These are phyloP conservation scores for Drusus annulatus DNA, from an alignment of 1,140 invertebrate species.

Conservation along the genomic window DNA sequence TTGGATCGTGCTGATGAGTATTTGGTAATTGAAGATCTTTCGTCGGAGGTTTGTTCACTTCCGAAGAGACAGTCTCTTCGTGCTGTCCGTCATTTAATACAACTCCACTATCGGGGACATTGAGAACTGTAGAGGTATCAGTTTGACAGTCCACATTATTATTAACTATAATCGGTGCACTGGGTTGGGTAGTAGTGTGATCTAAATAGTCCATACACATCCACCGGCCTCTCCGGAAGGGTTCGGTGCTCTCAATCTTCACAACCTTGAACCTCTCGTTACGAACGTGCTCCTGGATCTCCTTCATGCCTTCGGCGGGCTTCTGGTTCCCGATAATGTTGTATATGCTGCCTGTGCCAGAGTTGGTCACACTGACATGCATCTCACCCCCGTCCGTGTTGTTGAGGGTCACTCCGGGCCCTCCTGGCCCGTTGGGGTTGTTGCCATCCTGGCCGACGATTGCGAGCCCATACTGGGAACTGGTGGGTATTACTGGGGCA, in stretches of 20 bases:
- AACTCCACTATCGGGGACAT: constrained; percentile 68
- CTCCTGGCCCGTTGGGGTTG: constrained; percentile 64
- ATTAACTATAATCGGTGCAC: constrained; percentile 67
- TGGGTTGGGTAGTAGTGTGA: constrained; percentile 79
- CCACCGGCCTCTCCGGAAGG: constrained; percentile 94
- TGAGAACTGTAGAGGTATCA: constrained; percentile 63
- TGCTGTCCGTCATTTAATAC: constrained; percentile 70
- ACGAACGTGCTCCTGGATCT: constrained; percentile 80
- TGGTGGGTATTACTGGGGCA: constrained; percentile 87
- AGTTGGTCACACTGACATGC: constrained; percentile 76
- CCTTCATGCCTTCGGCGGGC: constrained; percentile 78
- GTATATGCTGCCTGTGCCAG: constrained; percentile 75
- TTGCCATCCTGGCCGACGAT: constrained; percentile 77
- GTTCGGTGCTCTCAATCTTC: constrained; percentile 95
- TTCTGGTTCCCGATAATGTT: constrained; percentile 76
- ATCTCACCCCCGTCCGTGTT: constrained; percentile 72
- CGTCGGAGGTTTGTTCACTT: constrained; percentile 65
- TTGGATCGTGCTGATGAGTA: constrained; percentile 67
- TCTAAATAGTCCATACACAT: constrained; percentile 96
- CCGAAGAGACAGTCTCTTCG: constrained; percentile 64
- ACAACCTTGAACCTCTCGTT: constrained; percentile 96
- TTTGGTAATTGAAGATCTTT: constrained; percentile 65
- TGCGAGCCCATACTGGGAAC: constrained; percentile 86
- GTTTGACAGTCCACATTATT: constrained; percentile 67
- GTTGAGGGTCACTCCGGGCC: constrained; percentile 71